Evolutionary conservation across 2,888 invertebrate species (phyloP).

Genomic region (Andrena fulva): DNA sequence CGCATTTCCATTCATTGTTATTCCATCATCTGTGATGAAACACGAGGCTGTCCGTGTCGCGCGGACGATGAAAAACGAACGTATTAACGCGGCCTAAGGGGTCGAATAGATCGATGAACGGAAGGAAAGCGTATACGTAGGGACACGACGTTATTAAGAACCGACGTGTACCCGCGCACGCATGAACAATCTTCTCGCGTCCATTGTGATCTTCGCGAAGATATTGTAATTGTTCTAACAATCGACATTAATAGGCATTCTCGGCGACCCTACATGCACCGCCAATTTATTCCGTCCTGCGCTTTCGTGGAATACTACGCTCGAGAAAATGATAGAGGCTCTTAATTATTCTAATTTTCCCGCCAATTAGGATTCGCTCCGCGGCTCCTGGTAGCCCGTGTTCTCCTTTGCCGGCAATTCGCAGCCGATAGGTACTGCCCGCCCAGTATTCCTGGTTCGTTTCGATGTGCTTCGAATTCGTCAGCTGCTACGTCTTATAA

Average conservation of each 20-base stretch:
- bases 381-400: not conserved
- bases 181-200: constrained; percentile 63
- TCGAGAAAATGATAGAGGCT: constrained; percentile 11
- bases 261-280: not conserved
- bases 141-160: constrained; percentile 75
- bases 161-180: constrained; percentile 70
- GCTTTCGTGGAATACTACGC: not conserved
- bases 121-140: constrained; percentile 67
- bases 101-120: constrained; percentile 65
- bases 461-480: constrained; percentile 46
- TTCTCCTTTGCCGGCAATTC: constrained; percentile 12
- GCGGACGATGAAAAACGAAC: constrained; percentile 72
- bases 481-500: constrained; percentile 53
- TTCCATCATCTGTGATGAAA: constrained; percentile 52
- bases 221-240: constrained; percentile 54
- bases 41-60: constrained; percentile 54
- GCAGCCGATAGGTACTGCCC: not conserved
- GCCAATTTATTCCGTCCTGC: constrained; percentile 16
- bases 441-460: constrained; percentile 6
- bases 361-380: not conserved
- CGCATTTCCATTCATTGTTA: constrained; percentile 64
- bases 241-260: constrained; percentile 45
- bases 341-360: constrained; percentile 17
- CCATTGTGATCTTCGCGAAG: constrained; percentile 38
- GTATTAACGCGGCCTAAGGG: constrained; percentile 67